A percentile compares a stretch with the other conserved stretches of the same genome.
Conservation (phyloP, 2,888 invertebrate species). For the Nomada hirtipes region DNA sequence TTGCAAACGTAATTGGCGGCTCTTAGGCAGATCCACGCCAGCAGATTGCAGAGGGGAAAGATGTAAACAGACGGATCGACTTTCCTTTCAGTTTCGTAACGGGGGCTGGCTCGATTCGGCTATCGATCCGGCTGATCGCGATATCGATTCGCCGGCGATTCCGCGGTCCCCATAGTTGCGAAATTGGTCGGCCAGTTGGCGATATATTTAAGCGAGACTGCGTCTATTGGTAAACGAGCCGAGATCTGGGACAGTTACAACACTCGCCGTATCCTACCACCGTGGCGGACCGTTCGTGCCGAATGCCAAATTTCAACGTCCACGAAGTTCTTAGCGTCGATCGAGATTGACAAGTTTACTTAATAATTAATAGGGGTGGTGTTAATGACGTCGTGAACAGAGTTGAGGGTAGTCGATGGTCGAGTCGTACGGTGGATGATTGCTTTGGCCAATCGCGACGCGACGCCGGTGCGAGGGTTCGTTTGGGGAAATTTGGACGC, state of each 20-base stretch:
- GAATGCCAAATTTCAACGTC: slow-evolving; percentile 55
- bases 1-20: slow-evolving; percentile 51
- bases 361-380: neutral
- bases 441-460: neutral
- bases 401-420: neutral
- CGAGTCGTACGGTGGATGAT: neutral
- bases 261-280: slow-evolving; percentile 67
- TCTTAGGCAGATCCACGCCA: slow-evolving; percentile 13
- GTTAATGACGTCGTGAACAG: neutral
- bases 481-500: neutral
- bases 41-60: slow-evolving; percentile 36
- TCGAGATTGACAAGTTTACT: too few relatives aligned
- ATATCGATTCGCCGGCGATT: slow-evolving; percentile 58
- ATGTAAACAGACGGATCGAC: slow-evolving; percentile 45
- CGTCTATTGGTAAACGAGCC: slow-evolving; percentile 76
- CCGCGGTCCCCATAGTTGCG: slow-evolving; percentile 54
- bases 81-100: slow-evolving; percentile 55
- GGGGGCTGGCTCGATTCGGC: slow-evolving; percentile 33
- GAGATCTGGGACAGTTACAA: slow-evolving; percentile 80
- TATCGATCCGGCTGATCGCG: slow-evolving; percentile 52
- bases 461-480: neutral
- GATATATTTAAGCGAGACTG: slow-evolving; percentile 74
- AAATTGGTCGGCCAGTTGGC: slow-evolving; percentile 64
- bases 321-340: too few relatives aligned
- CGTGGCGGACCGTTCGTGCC: neutral